Evolutionary conservation across 2,888 invertebrate species (phyloP), one percentile per base, ranked within the genome.

Genomic region (Alviniconcha strummeri): DNA sequence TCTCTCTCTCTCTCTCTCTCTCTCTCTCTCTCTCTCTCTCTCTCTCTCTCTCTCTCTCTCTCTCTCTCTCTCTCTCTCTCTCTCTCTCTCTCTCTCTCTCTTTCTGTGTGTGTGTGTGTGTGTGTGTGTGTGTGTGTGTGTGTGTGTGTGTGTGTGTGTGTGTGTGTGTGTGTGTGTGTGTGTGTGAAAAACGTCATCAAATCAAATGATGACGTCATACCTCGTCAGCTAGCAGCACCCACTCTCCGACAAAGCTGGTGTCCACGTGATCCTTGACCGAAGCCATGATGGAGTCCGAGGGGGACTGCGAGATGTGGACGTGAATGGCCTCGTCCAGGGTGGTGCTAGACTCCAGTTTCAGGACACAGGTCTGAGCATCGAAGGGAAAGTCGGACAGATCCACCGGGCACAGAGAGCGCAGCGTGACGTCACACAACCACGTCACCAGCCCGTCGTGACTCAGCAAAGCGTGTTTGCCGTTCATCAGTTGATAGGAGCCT

Each of bases 341-440:
- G 17, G 64, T 60, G 67, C 72, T 64, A 8, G 81, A 64, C 6
- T 55, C 82, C 80, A 85, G 54, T 15, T 56, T 52, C 19, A 85
- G n/a, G 13, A 75, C 55, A 19, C 85, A 85, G 9, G 77, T 60
- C 36, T 85, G 85, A 11, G 82, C 57, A 57, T 85, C 85, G 74
- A 82, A 85, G 36, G 85, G 85, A 56, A 85, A 85, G 55, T 84
- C 69, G 56, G 84, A 60, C 60, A 85, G 80, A 72, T 85, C 79
- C 64, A 85, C 55, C 4, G 80, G 81, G 19, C 85, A 85, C 19
- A n/a, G 78, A 52, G 80, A 75, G 13, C 80, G 74, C 67, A 84
- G 60, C 67, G 60, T 82, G 64, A 82, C 82, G 80, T 85, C 84
- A 60, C 82, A 84, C 6, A 75, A n/a, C 83, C 84, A 84, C 74